These are phyloP conservation scores for Percina caprodes DNA, from an alignment of 2,113 vertebrate species.

Conservation along the genomic window DNA sequence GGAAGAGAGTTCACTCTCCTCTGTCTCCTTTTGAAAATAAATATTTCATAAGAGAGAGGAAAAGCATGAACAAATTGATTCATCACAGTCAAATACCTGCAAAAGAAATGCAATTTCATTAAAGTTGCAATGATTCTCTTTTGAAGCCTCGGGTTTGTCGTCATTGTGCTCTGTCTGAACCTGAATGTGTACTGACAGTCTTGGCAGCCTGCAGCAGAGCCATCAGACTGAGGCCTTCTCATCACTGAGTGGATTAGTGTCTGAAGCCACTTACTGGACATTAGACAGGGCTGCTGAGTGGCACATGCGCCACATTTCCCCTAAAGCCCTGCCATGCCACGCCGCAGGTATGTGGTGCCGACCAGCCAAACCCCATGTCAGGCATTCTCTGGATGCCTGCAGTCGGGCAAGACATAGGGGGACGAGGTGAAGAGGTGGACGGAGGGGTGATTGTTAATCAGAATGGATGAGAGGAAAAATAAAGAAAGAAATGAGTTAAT, in stretches of 20 bases:
- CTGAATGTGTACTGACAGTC: conserved; percentile 36
- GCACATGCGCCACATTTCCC: conserved; percentile 71
- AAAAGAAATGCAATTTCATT: conserved; percentile 70
- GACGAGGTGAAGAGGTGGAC: conserved; percentile 51
- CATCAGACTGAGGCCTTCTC: conserved; percentile 76
- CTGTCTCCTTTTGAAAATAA: conserved; percentile 41
- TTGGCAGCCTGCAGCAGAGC: conserved; percentile 71
- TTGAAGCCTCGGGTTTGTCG: conserved; percentile 60
- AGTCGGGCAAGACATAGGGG: conserved; percentile 71
- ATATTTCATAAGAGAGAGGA: conserved; percentile 59
- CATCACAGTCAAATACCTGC: conserved; percentile 61
- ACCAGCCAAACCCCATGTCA: conserved; percentile 64
- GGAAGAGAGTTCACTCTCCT: conserved; percentile 30
- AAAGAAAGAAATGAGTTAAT: neutral
- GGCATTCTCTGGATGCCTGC: conserved; percentile 83
- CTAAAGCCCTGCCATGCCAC: conserved; percentile 69
- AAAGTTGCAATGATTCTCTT: conserved; percentile 50
- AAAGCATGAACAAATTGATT: conserved; percentile 66
- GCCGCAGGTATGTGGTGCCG: conserved; percentile 78
- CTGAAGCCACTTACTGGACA: conserved; percentile 81
- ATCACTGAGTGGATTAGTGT: conserved; percentile 83
- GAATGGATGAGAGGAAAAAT: conserved; percentile 20
- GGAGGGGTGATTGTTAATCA: conserved; percentile 37
- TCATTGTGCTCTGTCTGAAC: conserved; percentile 57
- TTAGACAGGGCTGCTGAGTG: conserved; percentile 77